Evolutionary conservation across 2,888 invertebrate species (phyloP).

Genomic region (Philopedon plagiatum): DNA sequence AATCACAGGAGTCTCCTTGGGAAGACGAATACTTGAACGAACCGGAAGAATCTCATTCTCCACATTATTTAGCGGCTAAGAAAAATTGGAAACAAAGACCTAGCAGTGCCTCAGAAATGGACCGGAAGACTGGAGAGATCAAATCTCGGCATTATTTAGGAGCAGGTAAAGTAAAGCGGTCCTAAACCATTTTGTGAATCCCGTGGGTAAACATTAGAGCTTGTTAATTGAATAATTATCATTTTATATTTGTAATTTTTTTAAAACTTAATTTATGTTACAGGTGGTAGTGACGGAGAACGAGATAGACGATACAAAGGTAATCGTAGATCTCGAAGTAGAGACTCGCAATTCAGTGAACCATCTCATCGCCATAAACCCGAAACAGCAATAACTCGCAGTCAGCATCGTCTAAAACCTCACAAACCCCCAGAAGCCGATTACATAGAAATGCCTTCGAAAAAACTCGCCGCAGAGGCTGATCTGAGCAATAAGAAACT

Average conservation of each 20-base stretch:
- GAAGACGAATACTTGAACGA: conserved; percentile 73
- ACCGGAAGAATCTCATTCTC: conserved; percentile 62
- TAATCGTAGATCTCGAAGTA: conserved; percentile 68
- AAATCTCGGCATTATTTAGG: conserved; percentile 62
- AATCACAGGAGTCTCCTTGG: conserved; percentile 72
- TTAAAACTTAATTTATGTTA: conserved; percentile 40
- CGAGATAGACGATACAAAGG: conserved; percentile 71
- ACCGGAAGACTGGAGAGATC: conserved; percentile 68
- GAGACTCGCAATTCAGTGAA: conserved; percentile 67
- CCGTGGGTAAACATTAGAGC: too few relatives aligned
- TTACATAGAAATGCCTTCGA: conserved; percentile 37
- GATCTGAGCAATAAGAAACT: conserved; percentile 60
- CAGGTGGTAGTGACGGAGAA: conserved; percentile 72
- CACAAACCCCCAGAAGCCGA: conserved; percentile 51
- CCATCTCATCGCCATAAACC: conserved; percentile 63
- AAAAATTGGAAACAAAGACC: conserved; percentile 73
- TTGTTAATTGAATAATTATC: too few relatives aligned
- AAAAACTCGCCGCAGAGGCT: conserved; percentile 17
- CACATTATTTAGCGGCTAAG: conserved; percentile 64
- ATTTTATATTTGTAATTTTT: too few relatives aligned
- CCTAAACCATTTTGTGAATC: too few relatives aligned
- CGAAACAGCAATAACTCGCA: conserved; percentile 58
- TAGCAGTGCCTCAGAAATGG: conserved; percentile 73
- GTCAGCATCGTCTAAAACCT: conserved; percentile 59
- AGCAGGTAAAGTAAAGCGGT: conserved; percentile 53